Conservation (phyloP, 2,113 vertebrate species). For the Maccullochella peelii region DNA sequence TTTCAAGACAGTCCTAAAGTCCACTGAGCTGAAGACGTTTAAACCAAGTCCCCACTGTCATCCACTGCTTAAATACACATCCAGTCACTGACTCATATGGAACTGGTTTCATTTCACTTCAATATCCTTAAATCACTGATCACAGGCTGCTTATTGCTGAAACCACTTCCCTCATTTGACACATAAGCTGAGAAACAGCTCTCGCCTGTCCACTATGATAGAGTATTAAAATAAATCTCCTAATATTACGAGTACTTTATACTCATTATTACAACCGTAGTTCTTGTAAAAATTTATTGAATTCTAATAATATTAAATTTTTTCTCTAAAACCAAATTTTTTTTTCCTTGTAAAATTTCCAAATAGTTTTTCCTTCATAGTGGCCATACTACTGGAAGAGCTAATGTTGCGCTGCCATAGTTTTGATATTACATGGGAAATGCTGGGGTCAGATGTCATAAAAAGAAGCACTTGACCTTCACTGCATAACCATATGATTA, state of each 20-base stretch:
- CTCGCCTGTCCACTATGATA: neutral
- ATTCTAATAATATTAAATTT: no score
- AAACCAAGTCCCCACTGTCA: neutral
- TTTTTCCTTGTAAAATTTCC: neutral
- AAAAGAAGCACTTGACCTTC: neutral
- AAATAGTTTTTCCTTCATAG: neutral
- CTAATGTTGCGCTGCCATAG: neutral
- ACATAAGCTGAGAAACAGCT: neutral
- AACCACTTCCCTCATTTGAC: no score
- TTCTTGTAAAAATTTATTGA: no score
- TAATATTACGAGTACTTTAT: neutral
- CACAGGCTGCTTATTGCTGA: no score
- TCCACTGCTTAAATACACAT: neutral
- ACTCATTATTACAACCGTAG: no score
- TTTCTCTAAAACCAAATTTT: neutral
- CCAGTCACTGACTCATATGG: neutral
- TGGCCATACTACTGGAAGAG: neutral
- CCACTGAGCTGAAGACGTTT: neutral
- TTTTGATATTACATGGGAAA: neutral
- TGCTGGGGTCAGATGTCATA: neutral
- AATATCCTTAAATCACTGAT: no score
- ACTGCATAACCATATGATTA: neutral
- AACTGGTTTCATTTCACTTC: no score
- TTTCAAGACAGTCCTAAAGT: neutral
- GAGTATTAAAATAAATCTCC: neutral